Evolutionary conservation across 2,797 vertebrate genomes (phyloP).

Genomic region (Xerus rutilus): DNA sequence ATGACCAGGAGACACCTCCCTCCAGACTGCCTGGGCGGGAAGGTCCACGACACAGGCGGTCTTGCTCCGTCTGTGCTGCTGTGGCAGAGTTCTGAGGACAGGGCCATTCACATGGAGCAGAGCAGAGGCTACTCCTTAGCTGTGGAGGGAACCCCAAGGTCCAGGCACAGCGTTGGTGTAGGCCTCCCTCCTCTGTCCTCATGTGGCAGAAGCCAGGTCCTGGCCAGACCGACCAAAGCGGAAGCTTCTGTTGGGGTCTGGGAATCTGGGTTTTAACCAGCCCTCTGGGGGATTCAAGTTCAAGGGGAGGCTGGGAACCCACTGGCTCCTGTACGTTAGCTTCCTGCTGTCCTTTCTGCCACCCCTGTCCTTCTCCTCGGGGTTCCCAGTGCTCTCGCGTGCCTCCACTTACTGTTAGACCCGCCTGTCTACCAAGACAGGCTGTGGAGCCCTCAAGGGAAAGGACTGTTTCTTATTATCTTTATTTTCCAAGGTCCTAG

Average conservation of each 20-base stretch:
- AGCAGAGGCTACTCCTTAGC: background rate
- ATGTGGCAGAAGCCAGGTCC: background rate
- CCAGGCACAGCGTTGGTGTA: background rate
- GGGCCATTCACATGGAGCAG: background rate
- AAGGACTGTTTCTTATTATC: background rate
- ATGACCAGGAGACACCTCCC: background rate
- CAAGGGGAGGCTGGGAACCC: background rate
- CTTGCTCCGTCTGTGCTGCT: background rate
- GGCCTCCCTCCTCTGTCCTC: background rate
- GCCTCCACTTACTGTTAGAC: background rate
- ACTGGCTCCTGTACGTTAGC: background rate
- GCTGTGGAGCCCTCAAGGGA: background rate
- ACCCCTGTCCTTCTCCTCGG: background rate
- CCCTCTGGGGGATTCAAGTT: background rate
- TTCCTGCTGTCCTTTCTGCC: background rate
- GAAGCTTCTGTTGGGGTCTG: background rate
- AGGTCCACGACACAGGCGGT: background rate
- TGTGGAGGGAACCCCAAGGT: background rate
- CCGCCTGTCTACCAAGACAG: background rate
- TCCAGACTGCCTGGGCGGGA: background rate
- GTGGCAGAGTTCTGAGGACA: background rate
- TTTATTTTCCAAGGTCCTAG: background rate
- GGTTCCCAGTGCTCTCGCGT: background rate
- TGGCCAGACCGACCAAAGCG: background rate
- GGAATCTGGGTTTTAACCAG: background rate